Base-by-base conservation (phyloP, 2,113 vertebrate species). In the Lagopus muta region DNA sequence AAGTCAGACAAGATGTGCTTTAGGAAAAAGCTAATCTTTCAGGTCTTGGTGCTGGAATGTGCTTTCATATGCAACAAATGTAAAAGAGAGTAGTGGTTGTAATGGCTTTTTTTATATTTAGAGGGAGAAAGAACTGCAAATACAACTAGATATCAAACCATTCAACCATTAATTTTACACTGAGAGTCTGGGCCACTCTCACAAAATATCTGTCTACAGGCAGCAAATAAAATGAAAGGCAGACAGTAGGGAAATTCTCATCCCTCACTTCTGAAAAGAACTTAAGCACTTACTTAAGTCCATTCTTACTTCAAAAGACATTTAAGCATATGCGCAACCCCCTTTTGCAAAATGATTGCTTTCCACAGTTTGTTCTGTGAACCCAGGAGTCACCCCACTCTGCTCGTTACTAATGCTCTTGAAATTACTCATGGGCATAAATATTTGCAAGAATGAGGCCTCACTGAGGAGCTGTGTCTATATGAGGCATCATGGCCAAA, bases 1-100 rank as follows among this genome's bases (percentile, higher is more conserved):
- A 86, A 88, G 81, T 80, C 47, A 89, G 88, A 36, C 67, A 89
- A 86, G 86, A 76, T 40, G 64, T 86, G 62, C 64, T 86, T 86
- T 81, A 91, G 79, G 79, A 34, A 90, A 89, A 92, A 90, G 64
- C 60, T 94, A 79, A 83, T 91, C 78, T 93, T 82, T 92, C 65
- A 83, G 72, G 69, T 62, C 74, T 91, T 2, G 0, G 42, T 0
- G 1, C 28, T 72, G 82, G 75, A 91, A 82, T 54, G 47, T 67
- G 38, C 71, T 94, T 91, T 94, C 74, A 86, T 61, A 69, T 45
- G 76, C 85, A 91, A 60, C 87, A 86, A 95, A 89, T 55, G 42
- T 61, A 83, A 88, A 89, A 73, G 42, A 81, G 34, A 86, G 83
- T 61, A 87, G 36, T 14, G 7, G 8, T 43, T 40, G 38, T 43